These are phyloP conservation scores for Melanotaenia pygmaea DNA, from an alignment of 2,797 vertebrate genomes.

Conservation along the genomic window DNA sequence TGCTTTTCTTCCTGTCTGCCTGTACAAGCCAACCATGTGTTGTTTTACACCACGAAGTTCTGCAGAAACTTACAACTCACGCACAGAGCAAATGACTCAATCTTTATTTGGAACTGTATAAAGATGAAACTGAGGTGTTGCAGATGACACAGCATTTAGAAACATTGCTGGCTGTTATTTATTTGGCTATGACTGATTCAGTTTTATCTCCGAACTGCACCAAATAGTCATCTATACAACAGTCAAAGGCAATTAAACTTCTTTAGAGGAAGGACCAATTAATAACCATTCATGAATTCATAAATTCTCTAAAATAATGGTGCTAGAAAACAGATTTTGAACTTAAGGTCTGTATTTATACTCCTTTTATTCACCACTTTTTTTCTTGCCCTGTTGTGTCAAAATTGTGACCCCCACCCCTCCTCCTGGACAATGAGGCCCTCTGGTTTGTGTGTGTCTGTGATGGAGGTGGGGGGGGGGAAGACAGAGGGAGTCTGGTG, in stretches of 20 bases:
- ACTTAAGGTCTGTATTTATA: slow-evolving; percentile 34
- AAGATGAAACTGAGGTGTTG: background rate
- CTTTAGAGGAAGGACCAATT: no score
- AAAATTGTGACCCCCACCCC: slow-evolving; percentile 64
- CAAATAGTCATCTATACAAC: no score
- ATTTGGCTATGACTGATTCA: background rate
- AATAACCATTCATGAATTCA: background rate
- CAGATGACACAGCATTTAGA: slow-evolving; percentile 1
- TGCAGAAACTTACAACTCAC: slow-evolving; percentile 21
- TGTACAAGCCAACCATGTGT: background rate
- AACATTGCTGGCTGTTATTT: background rate
- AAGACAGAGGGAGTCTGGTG: slow-evolving; percentile 62
- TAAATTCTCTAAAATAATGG: background rate
- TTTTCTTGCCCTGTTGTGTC: slow-evolving; percentile 22
- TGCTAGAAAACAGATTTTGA: slow-evolving; percentile 17
- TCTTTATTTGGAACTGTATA: background rate
- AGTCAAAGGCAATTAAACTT: no score
- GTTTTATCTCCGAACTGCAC: background rate
- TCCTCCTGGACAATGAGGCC: slow-evolving; percentile 67
- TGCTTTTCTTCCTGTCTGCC: slow-evolving; percentile 68
- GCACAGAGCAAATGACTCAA: background rate
- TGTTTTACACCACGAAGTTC: slow-evolving; percentile 8
- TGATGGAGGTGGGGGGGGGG: slow-evolving; percentile 34
- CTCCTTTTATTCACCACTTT: slow-evolving; percentile 51
- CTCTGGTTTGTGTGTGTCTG: slow-evolving; percentile 65